These are phyloP conservation scores for Orchesella flavescens DNA, from an alignment of 2,888 invertebrate species.

Conservation along the genomic window DNA sequence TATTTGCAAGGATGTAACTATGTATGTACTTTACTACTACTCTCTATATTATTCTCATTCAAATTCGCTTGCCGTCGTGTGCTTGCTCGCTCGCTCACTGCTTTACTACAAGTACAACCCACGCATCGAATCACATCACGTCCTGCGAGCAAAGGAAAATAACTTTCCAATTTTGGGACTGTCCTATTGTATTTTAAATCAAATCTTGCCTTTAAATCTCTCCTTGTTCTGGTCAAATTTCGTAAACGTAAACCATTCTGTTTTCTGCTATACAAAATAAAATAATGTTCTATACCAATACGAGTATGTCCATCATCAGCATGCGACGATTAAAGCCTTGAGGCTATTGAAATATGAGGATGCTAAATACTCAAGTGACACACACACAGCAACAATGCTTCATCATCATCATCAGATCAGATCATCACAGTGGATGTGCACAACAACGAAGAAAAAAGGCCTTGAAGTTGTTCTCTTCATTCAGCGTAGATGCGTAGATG, in stretches of 20 bases:
- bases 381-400: constrained; percentile 44
- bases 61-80: too few species aligned
- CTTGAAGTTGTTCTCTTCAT: constrained; percentile 53
- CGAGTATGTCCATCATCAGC: background rate
- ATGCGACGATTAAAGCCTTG: constrained; percentile 37
- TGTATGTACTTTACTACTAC: too few species aligned
- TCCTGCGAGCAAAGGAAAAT: background rate
- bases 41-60: too few species aligned
- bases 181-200: constrained; percentile 57
- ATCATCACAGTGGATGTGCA: background rate
- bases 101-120: too few species aligned
- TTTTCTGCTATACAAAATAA: background rate
- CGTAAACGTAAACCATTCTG: constrained; percentile 1
- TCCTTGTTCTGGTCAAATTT: constrained; percentile 62
- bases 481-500: background rate
- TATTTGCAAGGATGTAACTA: too few species aligned
- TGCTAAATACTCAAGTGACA: constrained; percentile 57
- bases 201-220: constrained; percentile 60
- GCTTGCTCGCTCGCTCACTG: too few species aligned
- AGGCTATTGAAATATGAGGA: constrained; percentile 55
- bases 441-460: constrained; percentile 44
- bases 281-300: too few species aligned
- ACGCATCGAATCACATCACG: too few species aligned
- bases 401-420: constrained; percentile 23
- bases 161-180: constrained; percentile 65